Conservation (phyloP, 1,140 invertebrate genomes). For the Rhyzopertha dominica region DNA sequence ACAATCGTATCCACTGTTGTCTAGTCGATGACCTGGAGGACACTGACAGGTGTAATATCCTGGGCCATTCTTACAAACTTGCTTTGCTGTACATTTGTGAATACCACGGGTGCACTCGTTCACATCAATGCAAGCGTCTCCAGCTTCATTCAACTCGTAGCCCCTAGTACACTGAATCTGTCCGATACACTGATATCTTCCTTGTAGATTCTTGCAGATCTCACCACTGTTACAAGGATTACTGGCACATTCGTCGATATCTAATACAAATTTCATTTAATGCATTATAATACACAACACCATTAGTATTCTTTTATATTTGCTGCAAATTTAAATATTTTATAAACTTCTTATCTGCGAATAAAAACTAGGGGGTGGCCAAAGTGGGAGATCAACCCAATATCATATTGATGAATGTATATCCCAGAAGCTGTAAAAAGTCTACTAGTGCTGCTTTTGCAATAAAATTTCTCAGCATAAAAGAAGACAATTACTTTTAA, state of each 20-base stretch:
- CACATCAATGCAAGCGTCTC: constrained; percentile 53
- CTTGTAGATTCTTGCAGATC: constrained; percentile 54
- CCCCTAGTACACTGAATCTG: constrained; percentile 47
- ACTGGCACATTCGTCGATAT: constrained; percentile 48
- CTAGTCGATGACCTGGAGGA: constrained; percentile 55
- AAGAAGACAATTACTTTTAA: no score
- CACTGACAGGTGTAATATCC: constrained; percentile 75
- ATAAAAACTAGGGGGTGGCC: no score
- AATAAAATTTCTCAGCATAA: no score
- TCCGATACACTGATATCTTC: constrained; percentile 53
- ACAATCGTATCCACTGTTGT: constrained; percentile 53
- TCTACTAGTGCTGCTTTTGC: no score
- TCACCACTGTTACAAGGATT: constrained; percentile 45
- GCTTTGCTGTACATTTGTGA: constrained; percentile 62
- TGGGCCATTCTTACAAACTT: constrained; percentile 67
- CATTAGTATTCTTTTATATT: no score
- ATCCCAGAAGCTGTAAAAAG: no score
- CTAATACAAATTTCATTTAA: constrained; percentile 30
- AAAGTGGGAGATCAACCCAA: no score
- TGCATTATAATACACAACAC: no score
- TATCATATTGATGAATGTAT: no score
- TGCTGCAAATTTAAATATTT: no score
- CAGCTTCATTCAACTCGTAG: constrained; percentile 45
- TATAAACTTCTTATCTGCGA: no score
- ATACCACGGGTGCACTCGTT: constrained; percentile 64